Evolutionary conservation across 2,797 vertebrate species (phyloP), one percentile per base, ranked within the genome.

Genomic region (Vultur gryphus): DNA sequence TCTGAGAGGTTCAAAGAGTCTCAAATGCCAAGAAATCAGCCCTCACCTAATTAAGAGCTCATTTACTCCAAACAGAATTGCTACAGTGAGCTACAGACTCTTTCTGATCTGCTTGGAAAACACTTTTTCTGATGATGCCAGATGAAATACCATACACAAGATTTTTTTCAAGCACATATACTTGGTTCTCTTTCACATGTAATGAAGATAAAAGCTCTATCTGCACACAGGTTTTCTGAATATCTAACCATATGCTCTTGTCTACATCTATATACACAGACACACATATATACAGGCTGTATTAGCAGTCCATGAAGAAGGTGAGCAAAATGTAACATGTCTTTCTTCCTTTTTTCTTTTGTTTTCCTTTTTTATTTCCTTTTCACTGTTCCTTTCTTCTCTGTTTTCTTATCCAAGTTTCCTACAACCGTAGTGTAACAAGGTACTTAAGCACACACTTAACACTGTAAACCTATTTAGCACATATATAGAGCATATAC

Each of bases 141-240:
- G 85, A 90, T 90, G 54, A 97, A 95, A 95, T 84, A 88, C 21
- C 52, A 80, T 44, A 67, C 84, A 91, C 8, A 46, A 58, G 70
- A 55, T 29, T 80, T 89, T 84, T 89, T 95, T 88, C 71, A 83
- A 85, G 64, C n/a, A 84, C 24, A 25, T 73, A 82, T 51, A 83
- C 55, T 80, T 77, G 33, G 21, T 89, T 91, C 37, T 85, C 28
- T 85, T 93, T 95, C 59, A 84, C 48, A 46, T 81, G 7, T 91
- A 96, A 95, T 97, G 93, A 96, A 97, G 97, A 97, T 85, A 92
- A 94, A 96, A 96, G 67, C 41, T 89, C 64, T 95, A 29, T 73
- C 54, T 85, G 64, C 41, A 67, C 61, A 87, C 90, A 92, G 67
- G 61, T 89, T 95, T 89, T 91, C 65, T 89, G 58, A 92, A 81